Evolutionary conservation across 2,113 vertebrate genomes (phyloP), one percentile per base, ranked within the genome.

Genomic region (Albula glossodonta): DNA sequence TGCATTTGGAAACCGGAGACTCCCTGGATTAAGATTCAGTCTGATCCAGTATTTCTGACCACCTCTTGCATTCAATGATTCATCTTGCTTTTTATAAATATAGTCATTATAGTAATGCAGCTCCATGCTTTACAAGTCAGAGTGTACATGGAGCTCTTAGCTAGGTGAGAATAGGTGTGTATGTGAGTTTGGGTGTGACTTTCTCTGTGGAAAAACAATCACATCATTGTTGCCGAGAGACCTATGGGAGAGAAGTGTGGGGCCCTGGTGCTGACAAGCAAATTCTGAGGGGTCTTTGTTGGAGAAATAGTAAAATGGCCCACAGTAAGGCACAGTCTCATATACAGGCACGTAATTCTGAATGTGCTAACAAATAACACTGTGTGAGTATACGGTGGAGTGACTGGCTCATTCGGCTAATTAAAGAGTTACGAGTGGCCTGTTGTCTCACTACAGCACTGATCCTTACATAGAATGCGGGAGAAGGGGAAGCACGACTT

Each of bases 251-350:
- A 84, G 51, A 78, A 48, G 81, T 87, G 87, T 87, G 82, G 89
- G 90, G 88, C 91, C 87, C 66, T 80, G 81, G 51, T 80, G 89
- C 90, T 91, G 89, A 93, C 90, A 83, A 89, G 90, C 87, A 81
- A 79, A 85, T 89, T 91, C 92, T 94, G 89, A 94, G 89, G 92
- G 87, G 87, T 81, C 88, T 93, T 95, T 96, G 94, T 95, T 93
- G 70, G 88, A 86, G 80, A 91, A 80, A 90, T 85, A 90, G 92
- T 90, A 87, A 87, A 87, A 80, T 89, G 85, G 88, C 48, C 87
- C 88, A 90, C 87, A 89, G 88, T 86, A 87, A 87, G 83, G 41
- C 57, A 19, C 56, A 77, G 51, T n/a, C 17, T n/a, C 86, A 22
- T 80, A 31, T 82, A 63, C n/a, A 49, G 78, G 49, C 78, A 77